Conservation (phyloP, 2,888 invertebrate genomes). For the Synanthedon vespiformis region DNA sequence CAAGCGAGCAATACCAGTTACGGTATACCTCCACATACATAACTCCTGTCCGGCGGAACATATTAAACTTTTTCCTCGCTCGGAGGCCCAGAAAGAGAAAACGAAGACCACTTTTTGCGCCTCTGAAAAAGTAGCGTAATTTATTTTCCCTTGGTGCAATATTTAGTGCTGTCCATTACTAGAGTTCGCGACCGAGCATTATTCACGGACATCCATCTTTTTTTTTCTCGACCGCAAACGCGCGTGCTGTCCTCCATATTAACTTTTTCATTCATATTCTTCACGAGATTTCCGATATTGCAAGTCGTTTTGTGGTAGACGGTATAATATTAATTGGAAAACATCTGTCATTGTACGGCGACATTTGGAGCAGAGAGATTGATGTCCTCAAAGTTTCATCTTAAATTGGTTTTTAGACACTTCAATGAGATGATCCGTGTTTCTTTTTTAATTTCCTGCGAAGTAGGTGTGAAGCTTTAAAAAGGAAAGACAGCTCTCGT, state of each 20-base stretch:
- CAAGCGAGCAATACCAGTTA: too few species aligned
- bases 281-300: conserved; percentile 38
- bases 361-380: too few species aligned
- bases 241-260: conserved; percentile 50
- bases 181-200: conserved; percentile 68
- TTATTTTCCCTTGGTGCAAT: conserved; percentile 68
- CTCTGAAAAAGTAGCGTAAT: conserved; percentile 64
- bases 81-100: conserved; percentile 48
- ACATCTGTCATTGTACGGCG: conserved; percentile 5
- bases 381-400: too few species aligned
- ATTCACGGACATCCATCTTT: conserved; percentile 65
- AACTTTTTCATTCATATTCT: conserved; percentile 59
- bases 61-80: conserved; percentile 57
- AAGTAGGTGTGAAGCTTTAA: not conserved
- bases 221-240: conserved; percentile 42
- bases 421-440: not conserved
- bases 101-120: conserved; percentile 61
- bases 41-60: conserved; percentile 35
- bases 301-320: conserved; percentile 20
- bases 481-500: not conserved
- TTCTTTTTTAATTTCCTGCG: not conserved
- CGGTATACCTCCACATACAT: conserved; percentile 13
- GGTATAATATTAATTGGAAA: conserved; percentile 6
- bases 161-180: conserved; percentile 71
- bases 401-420: too few species aligned